These are phyloP conservation scores for Drosophila repletoides DNA, from an alignment of 1,140 invertebrate species.

Conservation along the genomic window DNA sequence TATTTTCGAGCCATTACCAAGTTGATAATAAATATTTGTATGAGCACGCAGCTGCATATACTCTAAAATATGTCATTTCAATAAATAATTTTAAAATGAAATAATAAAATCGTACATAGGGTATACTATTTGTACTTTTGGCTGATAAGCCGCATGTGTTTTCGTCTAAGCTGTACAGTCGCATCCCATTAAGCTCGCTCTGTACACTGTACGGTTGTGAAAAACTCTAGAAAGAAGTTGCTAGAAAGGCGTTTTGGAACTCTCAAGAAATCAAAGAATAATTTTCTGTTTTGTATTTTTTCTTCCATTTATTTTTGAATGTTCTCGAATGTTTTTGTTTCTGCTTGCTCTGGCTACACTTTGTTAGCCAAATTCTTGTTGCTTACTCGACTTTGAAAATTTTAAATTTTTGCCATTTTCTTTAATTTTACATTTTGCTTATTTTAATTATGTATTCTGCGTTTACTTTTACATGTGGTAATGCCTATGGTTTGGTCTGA, in stretches of 20 bases:
- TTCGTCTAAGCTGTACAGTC: constrained; percentile 22
- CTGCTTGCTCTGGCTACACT: constrained; percentile 3
- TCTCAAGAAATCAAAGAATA: constrained; percentile 21
- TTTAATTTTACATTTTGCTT: constrained; percentile 8
- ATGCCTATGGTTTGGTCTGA: constrained; percentile 19
- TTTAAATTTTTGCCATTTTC: constrained; percentile 11
- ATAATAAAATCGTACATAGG: too few species aligned
- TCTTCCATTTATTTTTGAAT: constrained; percentile 67
- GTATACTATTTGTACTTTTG: neutral
- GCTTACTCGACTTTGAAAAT: constrained; percentile 1
- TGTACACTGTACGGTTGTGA: neutral
- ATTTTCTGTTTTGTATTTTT: constrained; percentile 35
- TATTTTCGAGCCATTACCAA: constrained; percentile 17
- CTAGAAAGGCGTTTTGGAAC: constrained; percentile 22
- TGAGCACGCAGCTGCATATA: too few species aligned
- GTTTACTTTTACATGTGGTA: constrained; percentile 1
- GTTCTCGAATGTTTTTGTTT: constrained; percentile 55
- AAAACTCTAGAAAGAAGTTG: constrained; percentile 31
- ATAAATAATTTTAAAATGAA: neutral
- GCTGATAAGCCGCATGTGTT: constrained; percentile 24
- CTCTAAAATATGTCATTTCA: too few species aligned
- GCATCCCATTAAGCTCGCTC: constrained; percentile 4
- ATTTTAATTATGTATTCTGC: constrained; percentile 21
- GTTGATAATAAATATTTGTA: constrained; percentile 1
- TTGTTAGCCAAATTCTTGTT: constrained; percentile 22